Conservation (phyloP, 2,113 vertebrate genomes). For the Stomatorhinus ivindoensis region DNA sequence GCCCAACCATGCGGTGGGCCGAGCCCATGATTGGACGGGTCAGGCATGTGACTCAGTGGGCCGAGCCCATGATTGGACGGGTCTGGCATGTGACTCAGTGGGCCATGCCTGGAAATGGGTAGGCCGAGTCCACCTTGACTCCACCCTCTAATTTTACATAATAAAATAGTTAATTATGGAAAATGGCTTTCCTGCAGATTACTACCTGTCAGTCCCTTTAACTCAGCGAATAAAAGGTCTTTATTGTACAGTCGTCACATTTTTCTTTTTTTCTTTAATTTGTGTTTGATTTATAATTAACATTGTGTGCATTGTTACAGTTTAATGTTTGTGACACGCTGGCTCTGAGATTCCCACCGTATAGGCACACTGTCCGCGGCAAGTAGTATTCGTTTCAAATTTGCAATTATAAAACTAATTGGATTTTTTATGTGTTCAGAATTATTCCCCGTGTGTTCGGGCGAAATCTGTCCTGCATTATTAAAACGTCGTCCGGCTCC, state of each 20-base stretch:
- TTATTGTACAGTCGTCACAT: not conserved
- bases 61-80: not conserved
- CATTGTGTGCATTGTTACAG: not conserved
- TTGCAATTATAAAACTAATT: constrained; percentile 7
- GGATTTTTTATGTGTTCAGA: constrained; percentile 1
- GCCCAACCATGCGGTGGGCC: not conserved
- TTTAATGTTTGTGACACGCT: not conserved
- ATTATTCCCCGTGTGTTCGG: not conserved
- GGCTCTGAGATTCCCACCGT: not conserved
- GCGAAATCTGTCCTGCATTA: not conserved
- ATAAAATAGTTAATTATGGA: not conserved
- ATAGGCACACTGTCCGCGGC: not conserved
- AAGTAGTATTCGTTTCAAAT: constrained; percentile 2
- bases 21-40: not conserved
- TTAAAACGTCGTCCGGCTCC: not conserved
- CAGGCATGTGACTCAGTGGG: not conserved
- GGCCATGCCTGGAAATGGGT: not conserved
- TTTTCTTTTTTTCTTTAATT: not conserved
- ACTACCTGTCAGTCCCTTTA: not conserved
- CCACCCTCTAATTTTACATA: not conserved
- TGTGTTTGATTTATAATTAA: not conserved
- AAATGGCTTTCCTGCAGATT: not conserved
- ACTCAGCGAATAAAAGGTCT: not conserved
- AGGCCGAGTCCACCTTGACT: not conserved
- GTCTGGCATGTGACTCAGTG: not conserved